Evolutionary conservation across 1,140 invertebrate species (phyloP).

Genomic region (Drosophila kanapiae): DNA sequence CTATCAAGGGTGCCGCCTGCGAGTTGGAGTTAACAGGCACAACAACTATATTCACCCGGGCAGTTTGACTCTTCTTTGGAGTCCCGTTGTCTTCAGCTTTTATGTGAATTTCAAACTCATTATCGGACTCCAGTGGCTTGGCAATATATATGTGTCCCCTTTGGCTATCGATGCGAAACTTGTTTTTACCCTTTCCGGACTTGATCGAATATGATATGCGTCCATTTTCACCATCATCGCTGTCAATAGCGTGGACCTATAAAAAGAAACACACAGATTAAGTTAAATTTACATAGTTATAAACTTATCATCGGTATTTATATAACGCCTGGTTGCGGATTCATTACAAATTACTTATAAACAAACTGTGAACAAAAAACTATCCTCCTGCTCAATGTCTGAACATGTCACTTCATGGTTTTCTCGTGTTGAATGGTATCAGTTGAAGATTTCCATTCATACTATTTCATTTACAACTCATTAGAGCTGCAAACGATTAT

Average conservation of each 20-base stretch:
- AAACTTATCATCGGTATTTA: not conserved
- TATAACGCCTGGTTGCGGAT: no score
- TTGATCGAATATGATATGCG: conserved; percentile 93
- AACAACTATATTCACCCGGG: conserved; percentile 90
- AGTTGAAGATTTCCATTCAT: no score
- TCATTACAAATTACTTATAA: no score
- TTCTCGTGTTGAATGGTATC: no score
- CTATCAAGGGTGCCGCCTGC: conserved; percentile 88
- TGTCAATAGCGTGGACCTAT: conserved; percentile 94
- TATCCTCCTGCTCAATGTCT: no score
- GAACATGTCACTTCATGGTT: no score
- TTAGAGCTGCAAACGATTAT: no score
- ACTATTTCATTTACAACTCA: no score
- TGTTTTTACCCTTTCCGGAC: conserved; percentile 89
- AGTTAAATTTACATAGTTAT: not conserved
- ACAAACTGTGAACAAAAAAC: no score
- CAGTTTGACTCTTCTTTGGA: conserved; percentile 89
- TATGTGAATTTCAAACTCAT: conserved; percentile 92
- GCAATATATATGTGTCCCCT: conserved; percentile 92
- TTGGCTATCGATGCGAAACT: conserved; percentile 92
- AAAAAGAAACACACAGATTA: not conserved
- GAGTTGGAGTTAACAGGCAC: conserved; percentile 87
- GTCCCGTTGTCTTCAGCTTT: conserved; percentile 92
- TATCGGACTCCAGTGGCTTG: conserved; percentile 89
- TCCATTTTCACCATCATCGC: conserved; percentile 93